These are phyloP conservation scores for Clusia tigrina DNA, from an alignment of 2,888 invertebrate genomes.

Conservation along the genomic window DNA sequence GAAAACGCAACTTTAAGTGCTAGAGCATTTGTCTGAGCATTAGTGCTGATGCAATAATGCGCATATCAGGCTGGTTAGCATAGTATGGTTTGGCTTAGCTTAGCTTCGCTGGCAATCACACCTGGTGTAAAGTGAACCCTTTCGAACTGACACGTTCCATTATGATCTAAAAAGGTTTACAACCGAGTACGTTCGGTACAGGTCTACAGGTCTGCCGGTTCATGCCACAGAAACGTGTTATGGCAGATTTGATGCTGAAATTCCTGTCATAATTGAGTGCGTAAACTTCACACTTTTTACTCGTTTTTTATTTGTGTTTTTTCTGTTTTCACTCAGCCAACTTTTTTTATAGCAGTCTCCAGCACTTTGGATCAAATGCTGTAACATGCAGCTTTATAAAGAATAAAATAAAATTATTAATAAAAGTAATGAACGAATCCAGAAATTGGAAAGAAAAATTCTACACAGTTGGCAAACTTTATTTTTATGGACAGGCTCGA, in stretches of 20 bases:
- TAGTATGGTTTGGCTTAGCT: slow-evolving; percentile 20
- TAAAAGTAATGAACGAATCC: too few species aligned
- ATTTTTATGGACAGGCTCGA: too few species aligned
- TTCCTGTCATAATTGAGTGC: slow-evolving; percentile 25
- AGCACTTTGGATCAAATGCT: slow-evolving; percentile 18
- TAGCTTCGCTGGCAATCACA: not conserved
- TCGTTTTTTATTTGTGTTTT: too few species aligned
- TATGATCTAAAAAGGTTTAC: not conserved
- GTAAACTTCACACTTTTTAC: slow-evolving; percentile 17
- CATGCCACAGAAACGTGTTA: slow-evolving; percentile 21
- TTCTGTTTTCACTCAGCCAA: too few species aligned
- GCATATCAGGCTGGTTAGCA: slow-evolving; percentile 49
- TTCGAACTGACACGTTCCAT: slow-evolving; percentile 3
- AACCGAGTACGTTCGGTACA: not conserved
- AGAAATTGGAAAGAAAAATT: too few species aligned
- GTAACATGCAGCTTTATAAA: too few species aligned
- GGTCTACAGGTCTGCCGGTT: not conserved
- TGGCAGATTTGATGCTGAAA: not conserved
- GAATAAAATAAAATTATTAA: too few species aligned
- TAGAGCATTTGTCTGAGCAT: too few species aligned
- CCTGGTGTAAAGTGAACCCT: not conserved
- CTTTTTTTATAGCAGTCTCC: not conserved
- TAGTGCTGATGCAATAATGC: too few species aligned
- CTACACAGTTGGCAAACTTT: too few species aligned
- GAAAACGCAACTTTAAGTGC: too few species aligned